Conservation (phyloP, 2,113 vertebrate species). For the Cnemophilus loriae region DNA sequence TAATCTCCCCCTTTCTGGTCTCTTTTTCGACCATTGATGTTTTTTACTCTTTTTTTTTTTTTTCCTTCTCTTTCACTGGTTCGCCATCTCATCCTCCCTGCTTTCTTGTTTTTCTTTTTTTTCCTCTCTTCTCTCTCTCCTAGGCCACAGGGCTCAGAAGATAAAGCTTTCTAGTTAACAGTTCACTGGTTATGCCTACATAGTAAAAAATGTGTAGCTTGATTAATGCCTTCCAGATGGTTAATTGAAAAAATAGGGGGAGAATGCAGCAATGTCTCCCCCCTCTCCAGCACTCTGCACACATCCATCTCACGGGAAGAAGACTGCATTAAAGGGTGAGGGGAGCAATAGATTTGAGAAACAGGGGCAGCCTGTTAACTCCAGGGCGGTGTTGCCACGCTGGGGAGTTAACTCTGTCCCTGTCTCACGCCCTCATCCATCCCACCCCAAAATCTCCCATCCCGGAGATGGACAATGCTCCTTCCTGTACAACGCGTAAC, state of each 20-base stretch:
- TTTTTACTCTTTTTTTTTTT: neutral
- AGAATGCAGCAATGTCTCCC: conserved; percentile 6
- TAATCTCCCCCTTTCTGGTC: neutral
- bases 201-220: conserved; percentile 52
- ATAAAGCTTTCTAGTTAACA: conserved; percentile 52
- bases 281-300: neutral
- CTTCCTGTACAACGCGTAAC: accelerated
- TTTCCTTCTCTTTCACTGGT: neutral
- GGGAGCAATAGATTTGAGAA: neutral
- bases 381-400: neutral
- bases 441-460: neutral
- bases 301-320: neutral
- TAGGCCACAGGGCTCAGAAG: conserved; percentile 16
- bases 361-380: neutral
- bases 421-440: neutral
- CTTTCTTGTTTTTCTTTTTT: neutral
- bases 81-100: neutral
- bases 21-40: neutral
- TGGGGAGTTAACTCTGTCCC: neutral
- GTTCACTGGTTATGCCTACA: conserved; percentile 47
- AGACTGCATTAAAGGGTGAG: conserved; percentile 10
- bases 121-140: neutral
- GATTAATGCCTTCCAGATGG: conserved; percentile 50
- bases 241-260: conserved; percentile 33
- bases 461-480: accelerated